Evolutionary conservation across 1,140 invertebrate species (phyloP).

Genomic region (Daktulosphaira vitifoliae): DNA sequence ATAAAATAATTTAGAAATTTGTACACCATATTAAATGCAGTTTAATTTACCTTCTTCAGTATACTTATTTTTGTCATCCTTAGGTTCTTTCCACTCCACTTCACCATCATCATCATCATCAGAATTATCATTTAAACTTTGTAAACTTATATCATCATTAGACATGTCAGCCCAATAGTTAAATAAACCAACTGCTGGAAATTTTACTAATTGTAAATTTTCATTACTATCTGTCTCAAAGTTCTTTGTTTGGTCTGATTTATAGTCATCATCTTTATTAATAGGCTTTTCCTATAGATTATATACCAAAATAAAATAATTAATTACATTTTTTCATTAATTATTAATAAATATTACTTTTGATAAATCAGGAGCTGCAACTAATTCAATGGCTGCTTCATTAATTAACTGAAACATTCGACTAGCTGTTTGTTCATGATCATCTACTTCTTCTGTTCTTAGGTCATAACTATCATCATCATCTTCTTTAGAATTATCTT

Average conservation of each 20-base stretch:
- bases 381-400: constrained; percentile 41
- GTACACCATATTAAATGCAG: no score
- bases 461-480: constrained; percentile 18
- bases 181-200: neutral
- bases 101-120: constrained; percentile 11
- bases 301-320: no score
- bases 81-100: constrained; percentile 20
- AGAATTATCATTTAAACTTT: constrained; percentile 12
- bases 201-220: constrained; percentile 34
- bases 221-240: constrained; percentile 35
- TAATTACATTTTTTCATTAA: constrained; percentile 6
- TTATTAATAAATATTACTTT: constrained; percentile 36
- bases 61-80: neutral
- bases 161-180: constrained; percentile 19
- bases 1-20: no score
- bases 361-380: constrained; percentile 42
- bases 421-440: constrained; percentile 12
- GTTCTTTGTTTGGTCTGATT: constrained; percentile 2
- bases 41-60: neutral
- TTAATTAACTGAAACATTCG: constrained; percentile 20
- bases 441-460: neutral
- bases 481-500: neutral
- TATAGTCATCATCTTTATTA: neutral
- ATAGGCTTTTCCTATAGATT: constrained; percentile 25
- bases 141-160: constrained; percentile 1